These are phyloP conservation scores for Micoletzkya japonica DNA, from an alignment of 2,888 invertebrate species.

Conservation along the genomic window DNA sequence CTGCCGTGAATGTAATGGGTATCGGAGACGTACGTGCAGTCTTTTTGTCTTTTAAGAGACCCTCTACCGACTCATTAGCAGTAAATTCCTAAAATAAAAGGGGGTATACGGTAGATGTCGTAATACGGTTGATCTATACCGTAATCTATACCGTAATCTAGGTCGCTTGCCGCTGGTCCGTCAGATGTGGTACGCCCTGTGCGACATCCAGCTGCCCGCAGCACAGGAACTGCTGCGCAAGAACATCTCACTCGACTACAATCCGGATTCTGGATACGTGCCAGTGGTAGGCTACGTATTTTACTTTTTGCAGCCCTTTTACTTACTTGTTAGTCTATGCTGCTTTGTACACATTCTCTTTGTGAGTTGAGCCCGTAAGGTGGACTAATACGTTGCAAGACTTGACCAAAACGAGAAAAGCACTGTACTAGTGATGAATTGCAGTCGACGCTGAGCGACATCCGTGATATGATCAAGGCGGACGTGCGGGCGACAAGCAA, in stretches of 20 bases:
- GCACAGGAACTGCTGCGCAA: constrained; percentile 32
- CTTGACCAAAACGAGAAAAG: too few species aligned
- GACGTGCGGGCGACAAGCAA: constrained; percentile 46
- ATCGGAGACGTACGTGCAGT: too few species aligned
- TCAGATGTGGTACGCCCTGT: constrained; percentile 68
- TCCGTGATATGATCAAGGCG: constrained; percentile 53
- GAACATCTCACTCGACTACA: constrained; percentile 25
- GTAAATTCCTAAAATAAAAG: too few species aligned
- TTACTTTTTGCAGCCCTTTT: background rate
- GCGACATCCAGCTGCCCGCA: constrained; percentile 64
- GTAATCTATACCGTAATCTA: constrained; percentile 11
- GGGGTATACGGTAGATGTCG: constrained; percentile 1
- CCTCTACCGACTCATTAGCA: too few species aligned
- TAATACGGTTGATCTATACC: background rate
- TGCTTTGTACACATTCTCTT: too few species aligned
- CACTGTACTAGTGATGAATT: background rate
- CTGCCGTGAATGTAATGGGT: too few species aligned
- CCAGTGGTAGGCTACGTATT: constrained; percentile 31
- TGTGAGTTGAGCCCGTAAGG: too few species aligned
- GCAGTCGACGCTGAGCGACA: constrained; percentile 26
- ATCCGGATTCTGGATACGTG: constrained; percentile 48
- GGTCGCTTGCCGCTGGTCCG: constrained; percentile 65
- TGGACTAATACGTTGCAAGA: too few species aligned
- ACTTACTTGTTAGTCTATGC: background rate
- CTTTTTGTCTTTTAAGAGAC: too few species aligned